These are phyloP conservation scores for Dolichopus griseipennis DNA, from an alignment of 2,888 invertebrate species.

Conservation along the genomic window DNA sequence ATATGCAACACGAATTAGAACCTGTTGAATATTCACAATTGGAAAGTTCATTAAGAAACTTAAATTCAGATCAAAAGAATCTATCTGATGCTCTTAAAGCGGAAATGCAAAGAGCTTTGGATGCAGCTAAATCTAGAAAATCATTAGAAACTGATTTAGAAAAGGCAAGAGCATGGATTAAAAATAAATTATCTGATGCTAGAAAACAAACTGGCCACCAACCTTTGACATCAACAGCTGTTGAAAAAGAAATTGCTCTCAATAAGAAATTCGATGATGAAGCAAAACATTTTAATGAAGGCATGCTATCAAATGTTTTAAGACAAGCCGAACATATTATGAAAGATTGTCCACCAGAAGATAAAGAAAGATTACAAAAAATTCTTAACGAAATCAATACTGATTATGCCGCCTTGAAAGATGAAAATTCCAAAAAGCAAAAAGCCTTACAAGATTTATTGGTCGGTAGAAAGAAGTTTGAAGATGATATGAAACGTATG, in stretches of 20 bases:
- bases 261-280: slow-evolving; percentile 68
- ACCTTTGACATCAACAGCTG: slow-evolving; percentile 68
- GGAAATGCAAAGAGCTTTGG: slow-evolving; percentile 62
- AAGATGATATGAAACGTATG: slow-evolving; percentile 69
- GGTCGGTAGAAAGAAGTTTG: slow-evolving; percentile 71
- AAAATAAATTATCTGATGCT: slow-evolving; percentile 64
- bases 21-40: slow-evolving; percentile 72
- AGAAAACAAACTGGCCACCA: slow-evolving; percentile 64
- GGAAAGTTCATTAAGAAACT: slow-evolving; percentile 60
- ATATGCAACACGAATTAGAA: slow-evolving; percentile 78
- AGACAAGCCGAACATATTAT: slow-evolving; percentile 68
- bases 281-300: slow-evolving; percentile 67
- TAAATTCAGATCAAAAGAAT: slow-evolving; percentile 67
- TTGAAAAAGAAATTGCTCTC: slow-evolving; percentile 71
- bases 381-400: slow-evolving; percentile 60
- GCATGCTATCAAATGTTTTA: slow-evolving; percentile 62
- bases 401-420: slow-evolving; percentile 63
- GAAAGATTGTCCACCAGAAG: slow-evolving; percentile 71
- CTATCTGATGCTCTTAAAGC: slow-evolving; percentile 61
- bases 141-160: slow-evolving; percentile 71
- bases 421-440: slow-evolving; percentile 63
- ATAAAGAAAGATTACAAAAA: slow-evolving; percentile 55
- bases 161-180: slow-evolving; percentile 71
- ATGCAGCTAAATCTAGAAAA: slow-evolving; percentile 62
- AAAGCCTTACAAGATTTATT: slow-evolving; percentile 62